Base-by-base conservation (phyloP, 1,140 invertebrate genomes). In the Brachionus calyciflorus region DNA sequence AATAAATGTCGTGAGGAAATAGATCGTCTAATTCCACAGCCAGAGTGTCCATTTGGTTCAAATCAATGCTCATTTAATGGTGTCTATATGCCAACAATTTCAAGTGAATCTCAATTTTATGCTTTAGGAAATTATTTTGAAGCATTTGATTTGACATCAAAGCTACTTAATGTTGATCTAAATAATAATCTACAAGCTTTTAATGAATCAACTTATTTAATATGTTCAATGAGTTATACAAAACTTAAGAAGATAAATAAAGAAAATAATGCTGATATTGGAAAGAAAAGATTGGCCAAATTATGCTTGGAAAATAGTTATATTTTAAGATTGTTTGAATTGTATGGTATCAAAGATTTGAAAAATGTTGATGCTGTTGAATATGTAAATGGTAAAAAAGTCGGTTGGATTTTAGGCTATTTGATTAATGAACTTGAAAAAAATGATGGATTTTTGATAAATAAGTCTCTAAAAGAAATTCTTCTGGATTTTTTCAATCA, bases 171-270 rank as follows among this genome's bases (percentile, higher is more conserved):
- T 24, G 21, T 65, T 12, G 12, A 41, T 65, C 44, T 55, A 0
- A 37, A 55, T 4, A 51, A 73, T 55, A 28, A 73, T 28, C 33
- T 73, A 46, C 24, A 73, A 28, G 46, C 21, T 14, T 73, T 73
- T 41, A 28, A 55, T 51, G 46, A 73, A 28, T 21, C 46, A 10
- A 73, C 69, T 2, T 73, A 73, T 24, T n/a, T 21, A 24, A 33
- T 73, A 40, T 73, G 69, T 19, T 73, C 69, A 51, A 73, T 73
- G 69, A 51, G n/a, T 21, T 73, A 73, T 73, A 21, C 44, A 9
- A 7, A 73, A 24, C 19, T 73, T 6, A 73, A 55, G 33, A n/a
- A 51, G 24, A 14, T 73, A 19, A 55, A 73, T n/a, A 17, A 53
- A 5, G 21, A 26, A 21, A 73, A 55, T 55, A 24, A 41, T 40